A percentile compares a stretch with the other conserved stretches of the same genome.
phyloP scores from a whole-genome alignment of 2,113 vertebrate species.

The Myanophis thanlyinensis region DNA sequence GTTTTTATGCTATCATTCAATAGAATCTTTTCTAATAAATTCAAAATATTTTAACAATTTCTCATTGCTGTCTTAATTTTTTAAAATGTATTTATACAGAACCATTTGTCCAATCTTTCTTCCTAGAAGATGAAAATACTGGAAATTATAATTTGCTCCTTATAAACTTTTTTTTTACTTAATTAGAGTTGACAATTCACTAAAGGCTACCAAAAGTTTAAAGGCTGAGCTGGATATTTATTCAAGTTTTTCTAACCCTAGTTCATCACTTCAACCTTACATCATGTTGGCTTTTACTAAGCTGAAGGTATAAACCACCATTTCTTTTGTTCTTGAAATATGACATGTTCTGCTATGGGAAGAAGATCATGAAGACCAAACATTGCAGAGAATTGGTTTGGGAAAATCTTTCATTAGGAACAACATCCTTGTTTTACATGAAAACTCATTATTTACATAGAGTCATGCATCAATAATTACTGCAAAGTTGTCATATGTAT shows the following conservation, averaged over 20 bases:
- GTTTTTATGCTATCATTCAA: not conserved
- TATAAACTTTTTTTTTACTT: not conserved
- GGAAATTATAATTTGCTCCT: not conserved
- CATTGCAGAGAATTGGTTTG: not conserved
- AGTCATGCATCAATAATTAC: not conserved
- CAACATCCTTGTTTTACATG: not conserved
- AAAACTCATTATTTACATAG: not conserved
- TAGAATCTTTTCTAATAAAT: not conserved
- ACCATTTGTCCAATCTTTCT: not conserved
- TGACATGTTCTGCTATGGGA: not conserved
- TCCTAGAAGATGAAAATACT: not conserved
- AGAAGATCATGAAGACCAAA: not conserved
- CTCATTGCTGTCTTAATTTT: not conserved
- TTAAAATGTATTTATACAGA: not conserved
- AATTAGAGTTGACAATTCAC: not conserved
- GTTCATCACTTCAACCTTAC: not conserved
- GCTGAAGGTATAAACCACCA: not conserved
- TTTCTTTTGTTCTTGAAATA: not conserved
- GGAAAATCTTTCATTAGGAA: not conserved
- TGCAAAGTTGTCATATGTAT: not conserved
- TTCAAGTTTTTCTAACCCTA: not conserved
- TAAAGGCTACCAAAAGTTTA: not conserved
- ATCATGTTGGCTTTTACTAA: not conserved
- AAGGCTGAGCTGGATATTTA: not conserved
- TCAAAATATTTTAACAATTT: not conserved